These are phyloP conservation scores for Drosophila sucinea DNA, from an alignment of 1,140 invertebrate genomes.

Conservation along the genomic window DNA sequence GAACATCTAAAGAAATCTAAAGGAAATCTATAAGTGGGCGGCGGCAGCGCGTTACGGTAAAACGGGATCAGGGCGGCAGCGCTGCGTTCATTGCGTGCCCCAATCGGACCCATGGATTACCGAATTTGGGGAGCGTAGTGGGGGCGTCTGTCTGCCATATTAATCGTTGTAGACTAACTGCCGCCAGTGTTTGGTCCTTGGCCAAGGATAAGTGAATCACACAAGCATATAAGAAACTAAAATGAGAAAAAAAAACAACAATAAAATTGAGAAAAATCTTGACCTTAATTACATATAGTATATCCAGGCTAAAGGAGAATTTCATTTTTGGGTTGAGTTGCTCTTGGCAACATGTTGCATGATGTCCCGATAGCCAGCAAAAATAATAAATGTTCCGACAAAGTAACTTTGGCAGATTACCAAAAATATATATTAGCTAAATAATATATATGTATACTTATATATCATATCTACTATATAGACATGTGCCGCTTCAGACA, in stretches of 20 bases:
- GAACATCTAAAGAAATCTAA: constrained; percentile 31
- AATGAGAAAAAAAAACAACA: not conserved
- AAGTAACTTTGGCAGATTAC: constrained; percentile 47
- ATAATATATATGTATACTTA: constrained; percentile 43
- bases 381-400: constrained; percentile 25
- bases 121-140: constrained; percentile 42
- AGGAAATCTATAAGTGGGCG: constrained; percentile 28
- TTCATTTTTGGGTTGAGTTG: constrained; percentile 6
- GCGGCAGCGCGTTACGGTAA: constrained; percentile 14
- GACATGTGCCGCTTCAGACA: constrained; percentile 4
- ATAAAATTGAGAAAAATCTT: constrained; percentile 13
- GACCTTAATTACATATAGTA: not conserved
- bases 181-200: constrained; percentile 48
- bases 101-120: constrained; percentile 75
- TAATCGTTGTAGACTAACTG: constrained; percentile 34
- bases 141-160: constrained; percentile 20
- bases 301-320: constrained; percentile 6
- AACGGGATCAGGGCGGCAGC: constrained; percentile 2
- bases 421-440: constrained; percentile 39
- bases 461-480: constrained; percentile 3
- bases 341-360: constrained; percentile 49
- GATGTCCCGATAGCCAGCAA: constrained; percentile 5
- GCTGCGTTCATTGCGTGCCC: constrained; percentile 46
- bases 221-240: constrained; percentile 14
- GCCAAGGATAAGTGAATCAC: constrained; percentile 32